Evolutionary conservation across 2,888 invertebrate genomes (phyloP).

Genomic region (Capitulum mitella): DNA sequence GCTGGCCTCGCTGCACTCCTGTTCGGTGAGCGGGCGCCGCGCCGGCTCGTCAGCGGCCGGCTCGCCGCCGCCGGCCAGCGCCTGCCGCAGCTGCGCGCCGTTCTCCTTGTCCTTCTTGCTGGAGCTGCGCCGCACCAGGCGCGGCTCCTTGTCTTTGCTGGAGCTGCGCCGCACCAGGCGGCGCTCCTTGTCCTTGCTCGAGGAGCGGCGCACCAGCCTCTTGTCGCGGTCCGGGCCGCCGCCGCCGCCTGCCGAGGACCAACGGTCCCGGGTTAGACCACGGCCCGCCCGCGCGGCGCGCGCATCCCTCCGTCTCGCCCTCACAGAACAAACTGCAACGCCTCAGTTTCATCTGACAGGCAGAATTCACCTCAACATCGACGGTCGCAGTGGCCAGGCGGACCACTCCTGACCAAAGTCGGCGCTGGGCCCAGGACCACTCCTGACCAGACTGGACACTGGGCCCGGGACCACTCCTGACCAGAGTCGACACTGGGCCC

Average conservation of each 20-base stretch:
- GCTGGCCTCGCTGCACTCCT: conserved; percentile 50
- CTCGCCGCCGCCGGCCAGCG: conserved; percentile 25
- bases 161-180: conserved; percentile 45
- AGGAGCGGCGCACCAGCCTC: conserved; percentile 47
- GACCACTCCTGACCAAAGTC: too few relatives aligned
- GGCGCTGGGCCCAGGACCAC: too few relatives aligned
- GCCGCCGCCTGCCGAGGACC: neutral
- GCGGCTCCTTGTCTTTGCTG: conserved; percentile 48
- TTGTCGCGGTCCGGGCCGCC: conserved; percentile 38
- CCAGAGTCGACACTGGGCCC: too few relatives aligned
- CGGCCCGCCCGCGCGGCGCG: too few relatives aligned
- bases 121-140: conserved; percentile 48
- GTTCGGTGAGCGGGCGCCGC: conserved; percentile 39
- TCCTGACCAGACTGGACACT: too few relatives aligned
- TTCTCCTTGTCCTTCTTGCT: conserved; percentile 50
- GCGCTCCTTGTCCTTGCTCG: conserved; percentile 37
- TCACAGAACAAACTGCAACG: too few relatives aligned
- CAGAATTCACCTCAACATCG: too few relatives aligned
- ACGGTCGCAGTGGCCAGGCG: too few relatives aligned
- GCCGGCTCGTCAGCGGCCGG: conserved; percentile 25
- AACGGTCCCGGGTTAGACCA: too few relatives aligned
- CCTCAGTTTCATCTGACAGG: too few relatives aligned
- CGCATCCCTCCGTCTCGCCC: too few relatives aligned
- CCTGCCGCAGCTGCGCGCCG: conserved; percentile 38
- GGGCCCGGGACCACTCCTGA: too few relatives aligned